phyloP scores from a whole-genome alignment of 2,888 invertebrate species.

The Portevinia maculata region DNA sequence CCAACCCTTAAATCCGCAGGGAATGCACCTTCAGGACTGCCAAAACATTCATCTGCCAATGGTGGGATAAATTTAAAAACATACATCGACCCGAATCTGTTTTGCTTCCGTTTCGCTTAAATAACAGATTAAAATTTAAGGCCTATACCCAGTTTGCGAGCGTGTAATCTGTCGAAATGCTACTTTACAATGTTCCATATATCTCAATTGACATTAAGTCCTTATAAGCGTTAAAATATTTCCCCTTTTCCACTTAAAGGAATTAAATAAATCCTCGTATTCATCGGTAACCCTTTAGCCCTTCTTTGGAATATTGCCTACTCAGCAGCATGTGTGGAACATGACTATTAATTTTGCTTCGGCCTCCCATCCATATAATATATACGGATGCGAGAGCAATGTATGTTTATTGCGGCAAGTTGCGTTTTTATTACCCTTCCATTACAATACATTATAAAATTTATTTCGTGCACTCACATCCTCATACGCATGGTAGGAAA shows the following conservation, averaged over 20 bases:
- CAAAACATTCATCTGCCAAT: neutral
- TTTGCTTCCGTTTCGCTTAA: constrained; percentile 4
- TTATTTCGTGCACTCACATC: constrained; percentile 59
- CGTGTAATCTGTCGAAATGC: constrained; percentile 36
- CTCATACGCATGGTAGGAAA: constrained; percentile 47
- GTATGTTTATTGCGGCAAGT: constrained; percentile 73
- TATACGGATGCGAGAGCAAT: constrained; percentile 66
- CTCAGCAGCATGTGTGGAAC: constrained; percentile 67
- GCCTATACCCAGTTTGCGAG: neutral
- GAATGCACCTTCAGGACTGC: neutral
- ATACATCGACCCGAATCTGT: neutral
- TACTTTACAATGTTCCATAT: constrained; percentile 63
- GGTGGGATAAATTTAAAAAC: neutral
- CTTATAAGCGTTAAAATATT: constrained; percentile 69
- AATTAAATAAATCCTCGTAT: constrained; percentile 70
- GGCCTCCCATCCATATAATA: neutral
- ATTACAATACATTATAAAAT: constrained; percentile 73
- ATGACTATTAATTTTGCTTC: constrained; percentile 63
- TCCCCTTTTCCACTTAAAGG: constrained; percentile 70
- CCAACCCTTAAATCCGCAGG: too few relatives aligned
- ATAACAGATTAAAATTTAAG: constrained; percentile 38
- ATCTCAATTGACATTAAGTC: constrained; percentile 72
- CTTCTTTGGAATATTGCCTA: constrained; percentile 44
- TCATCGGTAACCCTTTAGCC: constrained; percentile 63
- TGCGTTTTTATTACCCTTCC: constrained; percentile 72